These are phyloP conservation scores for Periophthalmus modestus DNA, from an alignment of 2,113 vertebrate species.

Conservation along the genomic window DNA sequence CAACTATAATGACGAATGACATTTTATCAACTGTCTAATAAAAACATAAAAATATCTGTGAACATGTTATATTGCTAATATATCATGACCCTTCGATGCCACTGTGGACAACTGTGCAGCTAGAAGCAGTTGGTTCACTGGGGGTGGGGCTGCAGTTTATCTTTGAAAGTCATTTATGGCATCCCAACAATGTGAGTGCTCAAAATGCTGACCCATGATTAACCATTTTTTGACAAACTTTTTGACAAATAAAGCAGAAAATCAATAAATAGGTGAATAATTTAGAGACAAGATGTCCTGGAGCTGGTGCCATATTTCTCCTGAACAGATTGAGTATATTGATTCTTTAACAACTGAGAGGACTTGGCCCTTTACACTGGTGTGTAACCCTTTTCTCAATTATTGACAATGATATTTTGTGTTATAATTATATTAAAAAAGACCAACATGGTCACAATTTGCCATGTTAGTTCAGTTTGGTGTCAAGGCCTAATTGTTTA, in stretches of 20 bases:
- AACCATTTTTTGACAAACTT: not conserved
- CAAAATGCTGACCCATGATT: slow-evolving; percentile 17
- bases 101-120: slow-evolving; percentile 28
- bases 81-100: no score
- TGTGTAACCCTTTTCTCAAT: not conserved
- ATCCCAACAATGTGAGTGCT: slow-evolving; percentile 29
- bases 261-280: not conserved
- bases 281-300: not conserved
- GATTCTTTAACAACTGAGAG: not conserved
- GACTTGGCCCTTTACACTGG: not conserved
- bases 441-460: no score
- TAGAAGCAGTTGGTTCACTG: not conserved
- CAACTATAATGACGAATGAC: not conserved
- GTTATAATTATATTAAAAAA: no score
- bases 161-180: slow-evolving; percentile 24
- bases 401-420: not conserved
- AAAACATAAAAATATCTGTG: not conserved
- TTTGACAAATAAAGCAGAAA: not conserved
- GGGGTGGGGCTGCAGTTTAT: slow-evolving; percentile 13
- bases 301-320: not conserved
- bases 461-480: no score
- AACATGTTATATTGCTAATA: not conserved
- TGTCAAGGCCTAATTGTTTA: no score
- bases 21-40: not conserved
- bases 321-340: not conserved